Conservation (phyloP, 2,797 vertebrate genomes). For the Adrianichthys oophorus region DNA sequence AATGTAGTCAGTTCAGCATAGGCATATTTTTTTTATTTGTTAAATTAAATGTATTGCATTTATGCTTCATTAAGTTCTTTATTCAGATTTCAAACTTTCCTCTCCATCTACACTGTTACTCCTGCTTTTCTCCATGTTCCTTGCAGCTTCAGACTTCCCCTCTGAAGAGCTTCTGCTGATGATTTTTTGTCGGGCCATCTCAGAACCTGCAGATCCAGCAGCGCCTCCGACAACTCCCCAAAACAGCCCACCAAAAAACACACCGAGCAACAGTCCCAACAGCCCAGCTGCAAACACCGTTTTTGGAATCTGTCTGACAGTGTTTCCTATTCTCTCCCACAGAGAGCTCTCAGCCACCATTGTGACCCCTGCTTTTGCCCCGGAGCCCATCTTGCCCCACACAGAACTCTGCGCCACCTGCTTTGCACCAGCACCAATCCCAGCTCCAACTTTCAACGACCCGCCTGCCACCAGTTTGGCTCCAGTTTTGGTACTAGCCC, state of each 20-base stretch:
- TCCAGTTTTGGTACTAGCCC: constrained; percentile 55
- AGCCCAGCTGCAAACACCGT: constrained; percentile 52
- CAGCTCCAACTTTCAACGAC: constrained; percentile 48
- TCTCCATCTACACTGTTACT: constrained; percentile 24
- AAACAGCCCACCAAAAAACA: constrained; percentile 64
- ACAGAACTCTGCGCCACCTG: constrained; percentile 63
- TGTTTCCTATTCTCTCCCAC: constrained; percentile 57
- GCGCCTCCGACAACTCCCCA: constrained; percentile 74
- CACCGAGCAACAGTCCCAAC: constrained; percentile 69
- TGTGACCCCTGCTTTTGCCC: constrained; percentile 60
- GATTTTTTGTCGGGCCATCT: constrained; percentile 69
- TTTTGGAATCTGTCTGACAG: constrained; percentile 55
- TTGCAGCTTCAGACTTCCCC: constrained; percentile 5
- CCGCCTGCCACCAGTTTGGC: constrained; percentile 57
- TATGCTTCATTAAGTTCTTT: constrained; percentile 19
- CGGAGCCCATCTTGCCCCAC: constrained; percentile 63
- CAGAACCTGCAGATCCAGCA: constrained; percentile 63
- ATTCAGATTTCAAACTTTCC: constrained; percentile 70
- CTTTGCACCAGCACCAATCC: constrained; percentile 53
- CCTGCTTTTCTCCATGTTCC: constrained; percentile 3
- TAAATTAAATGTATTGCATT: constrained; percentile 8
- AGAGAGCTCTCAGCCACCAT: constrained; percentile 61
- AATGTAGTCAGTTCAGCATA: background rate
- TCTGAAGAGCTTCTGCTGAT: constrained; percentile 27
- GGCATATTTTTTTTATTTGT: background rate